phyloP scores from a whole-genome alignment of 2,888 invertebrate species.

The Cryptocheilus praepositus region DNA sequence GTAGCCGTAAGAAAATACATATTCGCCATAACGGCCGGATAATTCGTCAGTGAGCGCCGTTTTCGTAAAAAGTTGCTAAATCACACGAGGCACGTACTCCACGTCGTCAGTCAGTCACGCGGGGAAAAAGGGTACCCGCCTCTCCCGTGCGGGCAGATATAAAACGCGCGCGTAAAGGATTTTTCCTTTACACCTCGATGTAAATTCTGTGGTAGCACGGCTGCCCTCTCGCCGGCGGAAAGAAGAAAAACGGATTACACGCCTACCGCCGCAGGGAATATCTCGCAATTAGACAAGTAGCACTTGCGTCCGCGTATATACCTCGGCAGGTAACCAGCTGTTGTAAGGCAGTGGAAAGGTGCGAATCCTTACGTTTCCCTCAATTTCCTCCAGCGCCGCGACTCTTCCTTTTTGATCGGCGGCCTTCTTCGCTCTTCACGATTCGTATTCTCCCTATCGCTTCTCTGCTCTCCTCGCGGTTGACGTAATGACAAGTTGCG shows the following conservation, averaged over 20 bases:
- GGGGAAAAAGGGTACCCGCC: no score
- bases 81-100: no score
- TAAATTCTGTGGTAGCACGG: conserved; percentile 12
- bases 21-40: no score
- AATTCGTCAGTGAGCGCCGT: no score
- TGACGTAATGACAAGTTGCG: no score
- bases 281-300: conserved; percentile 41
- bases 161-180: not conserved
- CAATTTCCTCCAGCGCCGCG: not conserved
- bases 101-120: no score
- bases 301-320: conserved; percentile 24
- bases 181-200: not conserved
- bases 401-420: not conserved
- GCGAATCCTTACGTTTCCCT: conserved; percentile 28
- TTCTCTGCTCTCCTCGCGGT: conserved; percentile 12
- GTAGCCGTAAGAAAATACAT: no score
- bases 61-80: no score
- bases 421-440: conserved; percentile 1
- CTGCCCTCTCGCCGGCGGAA: conserved; percentile 18
- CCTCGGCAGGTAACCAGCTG: conserved; percentile 21
- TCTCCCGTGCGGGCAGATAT: no score
- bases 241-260: conserved; percentile 36
- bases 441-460: conserved; percentile 1
- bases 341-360: conserved; percentile 32
- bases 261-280: conserved; percentile 31